These are phyloP conservation scores for Noctua pronuba DNA, from an alignment of 2,888 invertebrate genomes.

Conservation along the genomic window DNA sequence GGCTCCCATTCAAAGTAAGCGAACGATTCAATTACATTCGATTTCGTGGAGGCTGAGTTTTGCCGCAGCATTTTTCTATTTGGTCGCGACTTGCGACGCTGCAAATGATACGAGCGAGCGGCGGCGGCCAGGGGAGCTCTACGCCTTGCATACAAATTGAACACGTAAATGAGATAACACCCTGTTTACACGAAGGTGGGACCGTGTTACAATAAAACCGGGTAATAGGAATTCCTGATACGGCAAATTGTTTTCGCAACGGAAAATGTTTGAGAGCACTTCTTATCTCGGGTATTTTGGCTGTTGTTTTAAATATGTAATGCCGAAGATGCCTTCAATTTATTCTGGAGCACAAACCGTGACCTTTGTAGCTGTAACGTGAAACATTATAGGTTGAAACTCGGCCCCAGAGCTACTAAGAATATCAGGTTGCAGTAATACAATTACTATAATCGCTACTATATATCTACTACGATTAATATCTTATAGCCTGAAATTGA, in stretches of 20 bases:
- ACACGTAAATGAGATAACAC: slow-evolving; percentile 85
- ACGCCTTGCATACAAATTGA: slow-evolving; percentile 88
- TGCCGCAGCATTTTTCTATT: slow-evolving; percentile 67
- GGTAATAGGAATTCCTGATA: slow-evolving; percentile 79
- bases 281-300: slow-evolving; percentile 62
- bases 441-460: slow-evolving; percentile 49
- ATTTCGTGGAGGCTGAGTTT: slow-evolving; percentile 61
- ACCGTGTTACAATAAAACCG: slow-evolving; percentile 74
- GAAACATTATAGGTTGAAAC: slow-evolving; percentile 60
- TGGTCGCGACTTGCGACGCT: slow-evolving; percentile 49
- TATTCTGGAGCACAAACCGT: slow-evolving; percentile 30
- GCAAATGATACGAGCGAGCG: slow-evolving; percentile 65
- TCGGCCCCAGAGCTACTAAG: slow-evolving; percentile 23
- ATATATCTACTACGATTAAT: slow-evolving; percentile 30
- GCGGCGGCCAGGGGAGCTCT: slow-evolving; percentile 79
- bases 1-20: slow-evolving; percentile 65
- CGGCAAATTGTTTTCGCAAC: slow-evolving; percentile 75
- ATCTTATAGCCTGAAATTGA: slow-evolving; percentile 9
- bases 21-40: slow-evolving; percentile 74
- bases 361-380: slow-evolving; percentile 45
- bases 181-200: slow-evolving; percentile 71
- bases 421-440: slow-evolving; percentile 58
- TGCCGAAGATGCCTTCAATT: slow-evolving; percentile 47
- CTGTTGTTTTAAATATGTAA: slow-evolving; percentile 61
- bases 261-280: slow-evolving; percentile 65